These are phyloP conservation scores for Apistogramma diplotaenia DNA, from an alignment of 2,113 vertebrate genomes.

Conservation along the genomic window DNA sequence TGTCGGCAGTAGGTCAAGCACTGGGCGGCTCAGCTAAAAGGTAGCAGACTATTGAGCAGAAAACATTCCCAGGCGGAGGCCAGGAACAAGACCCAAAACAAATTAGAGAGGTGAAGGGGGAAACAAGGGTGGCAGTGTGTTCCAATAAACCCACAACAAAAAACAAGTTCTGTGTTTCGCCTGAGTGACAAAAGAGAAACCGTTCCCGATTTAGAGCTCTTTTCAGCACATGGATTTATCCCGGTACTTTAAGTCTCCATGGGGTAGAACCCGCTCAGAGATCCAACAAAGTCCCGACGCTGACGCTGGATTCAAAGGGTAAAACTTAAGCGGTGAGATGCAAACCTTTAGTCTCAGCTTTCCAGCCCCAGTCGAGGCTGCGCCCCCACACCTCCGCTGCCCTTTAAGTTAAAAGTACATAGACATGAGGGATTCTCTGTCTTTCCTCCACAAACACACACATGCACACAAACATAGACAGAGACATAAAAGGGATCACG, in stretches of 20 bases:
- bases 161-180: conserved; percentile 44
- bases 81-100: conserved; percentile 74
- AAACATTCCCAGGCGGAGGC: conserved; percentile 71
- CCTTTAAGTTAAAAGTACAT: conserved; percentile 64
- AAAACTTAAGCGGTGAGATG: not conserved
- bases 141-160: conserved; percentile 64
- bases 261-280: not conserved
- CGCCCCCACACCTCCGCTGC: conserved; percentile 42
- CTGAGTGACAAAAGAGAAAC: conserved; percentile 37
- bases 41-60: conserved; percentile 74
- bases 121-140: conserved; percentile 54
- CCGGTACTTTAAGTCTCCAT: not conserved
- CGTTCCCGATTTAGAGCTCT: not conserved
- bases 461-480: conserved; percentile 55
- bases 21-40: conserved; percentile 73
- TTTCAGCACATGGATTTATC: not conserved
- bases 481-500: conserved; percentile 76
- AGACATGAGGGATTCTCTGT: conserved; percentile 49
- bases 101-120: conserved; percentile 73
- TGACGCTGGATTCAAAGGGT: not conserved
- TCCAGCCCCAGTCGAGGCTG: conserved; percentile 9
- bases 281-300: not conserved
- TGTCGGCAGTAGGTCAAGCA: conserved; percentile 76
- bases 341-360: conserved; percentile 36
- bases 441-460: conserved; percentile 15